Base-by-base conservation (phyloP, 1,140 invertebrate genomes). In the Drosophila parvula region DNA sequence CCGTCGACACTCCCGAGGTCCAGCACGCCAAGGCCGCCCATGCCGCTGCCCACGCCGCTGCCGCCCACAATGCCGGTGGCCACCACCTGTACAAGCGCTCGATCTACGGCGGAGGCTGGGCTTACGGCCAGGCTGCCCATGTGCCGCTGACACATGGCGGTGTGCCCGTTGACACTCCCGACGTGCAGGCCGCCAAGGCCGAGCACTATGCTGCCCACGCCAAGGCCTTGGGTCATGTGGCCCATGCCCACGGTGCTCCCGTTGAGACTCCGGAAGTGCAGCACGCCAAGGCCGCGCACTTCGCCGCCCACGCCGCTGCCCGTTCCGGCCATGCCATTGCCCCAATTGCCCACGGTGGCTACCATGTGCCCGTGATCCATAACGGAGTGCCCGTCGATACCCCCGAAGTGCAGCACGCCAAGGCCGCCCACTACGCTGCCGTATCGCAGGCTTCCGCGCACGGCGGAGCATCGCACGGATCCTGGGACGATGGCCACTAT, bases 111-210 rank as follows among this genome's bases (percentile, higher is more conserved):
- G 85, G 85, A 53, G 76, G 65, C 32, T 90, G 86, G 81, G 75
- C 57, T 40, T 91, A 91, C 44, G 91, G 84, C 36, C 80, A 63
- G 59, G 60, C 80, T 44, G 81, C 89, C n/a, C 74, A 83, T 73
- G 93, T 94, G 16, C 92, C 93, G 5, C 64, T 94, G 11, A 93
- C 93, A 14, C 92, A 93, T 5, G 93, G 93, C 40, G 94, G 94
- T 12, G 92, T 94, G 6, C 94, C 94, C 22, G 89, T 94, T 3
- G 94, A 95, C 75, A 95, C 94, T 3, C 93, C 94, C 51, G 95
- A 95, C 83, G 95, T 95, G 5, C 93, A 94, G 55, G 93, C 94
- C 40, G 95, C 95, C 34, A 95, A 94, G 78, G 93, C 93, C 2
- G 92, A 93, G 43, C 95, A 95, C 78, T 94, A 94, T 91, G 93